A percentile compares a stretch with the other conserved stretches of the same genome.
These are phyloP conservation scores for Callospermophilus lateralis DNA, from an alignment of 2,113 vertebrate genomes.

Conservation along the genomic window DNA sequence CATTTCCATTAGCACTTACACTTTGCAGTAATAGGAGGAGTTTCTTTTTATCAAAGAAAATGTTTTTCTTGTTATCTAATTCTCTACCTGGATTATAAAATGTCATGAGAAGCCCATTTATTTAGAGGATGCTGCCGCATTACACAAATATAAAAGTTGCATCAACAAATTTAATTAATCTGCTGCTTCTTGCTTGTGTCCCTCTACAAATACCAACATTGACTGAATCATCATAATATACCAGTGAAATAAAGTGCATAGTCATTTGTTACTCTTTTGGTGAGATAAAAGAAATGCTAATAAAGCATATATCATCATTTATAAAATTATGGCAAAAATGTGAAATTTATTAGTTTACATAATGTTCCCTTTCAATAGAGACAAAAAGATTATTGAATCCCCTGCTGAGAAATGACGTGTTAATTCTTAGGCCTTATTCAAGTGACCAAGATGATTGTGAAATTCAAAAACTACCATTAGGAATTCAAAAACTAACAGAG, in stretches of 20 bases:
- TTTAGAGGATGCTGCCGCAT: constrained; percentile 40
- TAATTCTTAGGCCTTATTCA: neutral
- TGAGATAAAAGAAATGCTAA: neutral
- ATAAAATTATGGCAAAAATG: neutral
- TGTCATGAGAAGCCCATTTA: constrained; percentile 25
- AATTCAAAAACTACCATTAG: neutral
- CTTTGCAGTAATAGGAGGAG: neutral
- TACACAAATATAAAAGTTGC: neutral
- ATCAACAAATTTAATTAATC: constrained; percentile 45
- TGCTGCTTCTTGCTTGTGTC: neutral
- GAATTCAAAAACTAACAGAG: neutral
- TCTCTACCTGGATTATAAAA: constrained; percentile 46
- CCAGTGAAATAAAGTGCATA: neutral
- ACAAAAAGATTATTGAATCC: neutral
- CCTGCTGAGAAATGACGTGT: neutral
- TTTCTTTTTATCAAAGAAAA: neutral
- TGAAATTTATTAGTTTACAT: constrained; percentile 9
- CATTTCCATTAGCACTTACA: neutral
- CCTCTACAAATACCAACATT: neutral
- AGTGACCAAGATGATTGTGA: neutral
- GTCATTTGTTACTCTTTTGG: neutral
- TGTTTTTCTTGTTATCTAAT: neutral
- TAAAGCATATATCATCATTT: constrained; percentile 55
- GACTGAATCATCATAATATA: neutral
- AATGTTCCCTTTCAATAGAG: neutral